Percentiles rank a stretch among this genome's conserved stretches.
phyloP scores from a whole-genome alignment of 2,113 vertebrate genomes.

The Tragelaphus buxtoni region DNA sequence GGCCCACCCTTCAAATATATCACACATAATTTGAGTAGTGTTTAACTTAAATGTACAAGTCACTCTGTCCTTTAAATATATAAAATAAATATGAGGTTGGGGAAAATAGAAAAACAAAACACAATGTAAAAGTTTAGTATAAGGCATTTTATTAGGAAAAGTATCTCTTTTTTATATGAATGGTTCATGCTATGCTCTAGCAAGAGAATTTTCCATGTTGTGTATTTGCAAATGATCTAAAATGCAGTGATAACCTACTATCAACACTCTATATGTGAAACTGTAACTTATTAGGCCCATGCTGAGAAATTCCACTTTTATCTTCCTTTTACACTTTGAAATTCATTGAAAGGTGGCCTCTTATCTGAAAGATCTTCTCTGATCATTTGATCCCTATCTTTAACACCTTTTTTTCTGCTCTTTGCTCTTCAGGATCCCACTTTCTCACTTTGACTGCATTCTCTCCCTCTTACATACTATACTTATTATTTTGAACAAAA shows the following conservation, averaged over 20 bases:
- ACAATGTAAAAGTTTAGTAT: not conserved
- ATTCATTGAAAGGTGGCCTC: constrained; percentile 28
- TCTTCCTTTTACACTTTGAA: constrained; percentile 27
- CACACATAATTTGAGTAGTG: not conserved
- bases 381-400: constrained; percentile 55
- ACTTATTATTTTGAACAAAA: constrained; percentile 46
- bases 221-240: constrained; percentile 46
- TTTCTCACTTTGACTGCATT: constrained; percentile 44
- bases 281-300: not conserved
- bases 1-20: not conserved
- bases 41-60: not conserved
- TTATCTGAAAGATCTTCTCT: constrained; percentile 58
- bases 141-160: not conserved
- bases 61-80: not conserved
- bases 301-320: constrained; percentile 33
- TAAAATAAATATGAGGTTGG: not conserved
- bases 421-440: constrained; percentile 42
- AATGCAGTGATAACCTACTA: constrained; percentile 33
- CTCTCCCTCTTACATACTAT: not conserved
- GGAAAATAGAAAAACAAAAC: not conserved
- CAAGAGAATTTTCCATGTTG: constrained; percentile 14
- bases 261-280: not conserved
- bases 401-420: constrained; percentile 34
- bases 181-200: not conserved
- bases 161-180: not conserved